Base-by-base conservation (phyloP, 2,797 vertebrate species). In the Tapirus indicus region DNA sequence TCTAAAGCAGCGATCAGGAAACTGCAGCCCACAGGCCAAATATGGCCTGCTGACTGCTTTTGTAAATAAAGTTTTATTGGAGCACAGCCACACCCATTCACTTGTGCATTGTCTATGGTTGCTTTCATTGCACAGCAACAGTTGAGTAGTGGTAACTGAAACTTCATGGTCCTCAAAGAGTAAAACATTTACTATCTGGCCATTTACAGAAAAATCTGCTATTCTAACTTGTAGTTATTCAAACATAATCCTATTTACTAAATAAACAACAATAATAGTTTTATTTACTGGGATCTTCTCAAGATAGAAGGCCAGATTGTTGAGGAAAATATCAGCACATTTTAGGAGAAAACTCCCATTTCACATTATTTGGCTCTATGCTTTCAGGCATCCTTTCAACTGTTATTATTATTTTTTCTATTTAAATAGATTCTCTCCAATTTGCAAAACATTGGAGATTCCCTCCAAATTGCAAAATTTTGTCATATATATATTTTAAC, bases 361-460 rank as follows among this genome's bases (percentile, higher is more conserved):
- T 88, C 6, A 32, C 13, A 38, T 78, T 69, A 82, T 66, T 80
- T 91, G 68, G 8, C 9, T 93, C 3, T 68, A 9, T 62, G 35
- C 41, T 32, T 82, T 88, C 13, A 54, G 9, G 25, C 5, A 38
- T 69, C 7, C 9, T 92, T 64, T 38, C 25, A 87, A 18, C 41
- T 93, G 12, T 38, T 83, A 7, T 47, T 74, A 52, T 60, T 20
- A 41, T 32, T 21, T 74, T 47, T 47, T 6, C 49, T 29, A 16
- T 62, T 91, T 95, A 91, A 83, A 47, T 62, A 86, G 29, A 78
- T 52, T 91, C 56, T 72, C 8, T 96, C 56, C 68, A 92, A 52
- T 38, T 87, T 90, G 20, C 12, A 95, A 72, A 88, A 35, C 91
- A 69, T 77, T 38, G 38, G 38, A 86, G 29, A 78, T 52, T 91